phyloP scores from a whole-genome alignment of 1,140 invertebrate species.

The Whitmania pigra region DNA sequence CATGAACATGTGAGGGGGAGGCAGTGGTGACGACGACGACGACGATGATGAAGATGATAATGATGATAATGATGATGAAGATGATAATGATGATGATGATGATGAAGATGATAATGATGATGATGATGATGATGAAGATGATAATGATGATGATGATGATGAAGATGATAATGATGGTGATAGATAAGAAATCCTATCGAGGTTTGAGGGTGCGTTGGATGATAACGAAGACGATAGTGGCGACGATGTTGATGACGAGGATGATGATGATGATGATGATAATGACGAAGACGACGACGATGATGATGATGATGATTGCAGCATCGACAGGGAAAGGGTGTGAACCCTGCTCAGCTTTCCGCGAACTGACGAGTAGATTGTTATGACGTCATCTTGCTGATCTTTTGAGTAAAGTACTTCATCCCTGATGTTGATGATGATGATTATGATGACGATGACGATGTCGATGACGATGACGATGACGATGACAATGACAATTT shows the following conservation, averaged over 20 bases:
- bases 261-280: constrained; percentile 11
- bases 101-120: neutral
- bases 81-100: neutral
- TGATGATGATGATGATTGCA: neutral
- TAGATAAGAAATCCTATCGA: neutral
- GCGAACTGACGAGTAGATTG: too few relatives aligned
- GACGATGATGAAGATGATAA: neutral
- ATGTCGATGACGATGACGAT: constrained; percentile 5
- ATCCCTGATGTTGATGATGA: neutral
- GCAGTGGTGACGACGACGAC: neutral
- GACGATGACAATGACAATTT: neutral
- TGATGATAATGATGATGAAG: neutral
- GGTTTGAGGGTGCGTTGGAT: neutral
- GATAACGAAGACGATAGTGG: neutral
- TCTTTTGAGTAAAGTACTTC: too few relatives aligned
- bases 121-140: neutral
- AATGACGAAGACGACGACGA: neutral
- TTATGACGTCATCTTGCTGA: too few relatives aligned
- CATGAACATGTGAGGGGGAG: neutral
- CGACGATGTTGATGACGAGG: neutral
- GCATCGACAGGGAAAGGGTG: too few relatives aligned
- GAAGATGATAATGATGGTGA: neutral
- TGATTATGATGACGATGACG: constrained; percentile 7
- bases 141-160: neutral
- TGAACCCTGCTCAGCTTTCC: too few relatives aligned